These are phyloP conservation scores for Andrena minutula DNA, from an alignment of 2,888 invertebrate species.

Conservation along the genomic window DNA sequence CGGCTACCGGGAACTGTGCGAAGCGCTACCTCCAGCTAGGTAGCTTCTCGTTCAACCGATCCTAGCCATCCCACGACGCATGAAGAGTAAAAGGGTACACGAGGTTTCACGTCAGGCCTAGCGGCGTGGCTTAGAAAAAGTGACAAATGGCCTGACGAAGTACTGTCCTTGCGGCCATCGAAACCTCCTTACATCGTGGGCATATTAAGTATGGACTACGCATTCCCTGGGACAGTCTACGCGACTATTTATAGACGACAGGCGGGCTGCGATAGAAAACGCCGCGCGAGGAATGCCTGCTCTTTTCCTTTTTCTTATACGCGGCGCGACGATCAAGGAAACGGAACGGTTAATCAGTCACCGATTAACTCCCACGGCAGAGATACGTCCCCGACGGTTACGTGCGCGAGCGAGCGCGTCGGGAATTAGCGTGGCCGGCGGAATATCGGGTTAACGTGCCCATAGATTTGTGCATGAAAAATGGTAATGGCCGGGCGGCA, in stretches of 20 bases:
- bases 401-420: constrained; percentile 1
- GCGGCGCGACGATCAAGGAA: constrained; percentile 20
- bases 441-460: constrained; percentile 43
- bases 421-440: constrained; percentile 25
- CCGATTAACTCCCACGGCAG: constrained; percentile 5
- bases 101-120: constrained; percentile 54
- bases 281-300: constrained; percentile 21
- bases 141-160: constrained; percentile 64
- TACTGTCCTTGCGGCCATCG: constrained; percentile 58
- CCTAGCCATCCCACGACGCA: constrained; percentile 33
- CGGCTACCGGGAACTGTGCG: constrained; percentile 44
- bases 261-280: constrained; percentile 43
- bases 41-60: constrained; percentile 40
- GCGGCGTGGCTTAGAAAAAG: constrained; percentile 55
- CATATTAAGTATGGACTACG: constrained; percentile 63
- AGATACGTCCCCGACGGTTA: constrained; percentile 22
- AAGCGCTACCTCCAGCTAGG: constrained; percentile 46
- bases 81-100: constrained; percentile 51
- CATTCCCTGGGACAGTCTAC: constrained; percentile 43
- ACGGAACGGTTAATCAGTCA: constrained; percentile 16
- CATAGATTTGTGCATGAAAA: constrained; percentile 45
- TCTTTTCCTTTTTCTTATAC: neutral
- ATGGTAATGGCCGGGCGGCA: constrained; percentile 42
- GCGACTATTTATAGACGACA: constrained; percentile 56
- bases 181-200: constrained; percentile 48